Evolutionary conservation across 2,888 invertebrate genomes (phyloP).

Genomic region (Ellobium chinense): DNA sequence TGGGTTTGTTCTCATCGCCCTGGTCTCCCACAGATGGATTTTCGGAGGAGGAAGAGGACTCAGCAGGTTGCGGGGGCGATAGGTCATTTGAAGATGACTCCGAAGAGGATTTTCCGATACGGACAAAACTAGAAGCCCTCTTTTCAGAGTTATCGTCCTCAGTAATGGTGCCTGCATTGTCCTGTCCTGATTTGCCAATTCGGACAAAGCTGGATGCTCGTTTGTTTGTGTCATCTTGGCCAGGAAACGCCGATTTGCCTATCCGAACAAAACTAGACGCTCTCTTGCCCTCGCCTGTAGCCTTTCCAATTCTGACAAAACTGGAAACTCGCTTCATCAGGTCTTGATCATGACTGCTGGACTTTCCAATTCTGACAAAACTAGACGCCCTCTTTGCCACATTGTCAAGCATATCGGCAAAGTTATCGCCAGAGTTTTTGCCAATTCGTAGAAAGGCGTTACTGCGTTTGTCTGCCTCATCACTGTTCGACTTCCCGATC

Average conservation of each 20-base stretch:
- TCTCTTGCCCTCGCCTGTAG: neutral
- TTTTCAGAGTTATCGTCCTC: conserved; percentile 34
- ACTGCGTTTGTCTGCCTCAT: conserved; percentile 15
- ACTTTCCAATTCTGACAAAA: conserved; percentile 51
- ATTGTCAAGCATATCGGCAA: neutral
- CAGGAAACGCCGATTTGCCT: neutral
- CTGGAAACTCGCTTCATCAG: conserved; percentile 5
- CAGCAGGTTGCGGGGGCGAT: neutral
- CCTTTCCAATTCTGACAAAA: conserved; percentile 38
- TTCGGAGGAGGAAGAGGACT: neutral
- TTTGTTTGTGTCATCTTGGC: neutral
- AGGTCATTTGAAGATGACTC: neutral
- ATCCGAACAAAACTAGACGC: conserved; percentile 30
- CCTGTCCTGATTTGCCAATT: conserved; percentile 49
- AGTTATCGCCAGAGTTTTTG: conserved; percentile 12
- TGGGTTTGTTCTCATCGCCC: neutral
- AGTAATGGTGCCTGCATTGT: neutral
- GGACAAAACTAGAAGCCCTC: conserved; percentile 49
- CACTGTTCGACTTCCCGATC: conserved; percentile 47
- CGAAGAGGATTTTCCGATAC: conserved; percentile 48
- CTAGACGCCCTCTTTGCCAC: conserved; percentile 47
- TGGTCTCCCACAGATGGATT: neutral
- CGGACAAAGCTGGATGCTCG: conserved; percentile 50
- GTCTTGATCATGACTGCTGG: conserved; percentile 16
- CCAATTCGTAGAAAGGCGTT: conserved; percentile 47